These are phyloP conservation scores for Stichopus chloronotus DNA, from an alignment of 35 echinoderm and acorn worm species.

Conservation along the genomic window DNA sequence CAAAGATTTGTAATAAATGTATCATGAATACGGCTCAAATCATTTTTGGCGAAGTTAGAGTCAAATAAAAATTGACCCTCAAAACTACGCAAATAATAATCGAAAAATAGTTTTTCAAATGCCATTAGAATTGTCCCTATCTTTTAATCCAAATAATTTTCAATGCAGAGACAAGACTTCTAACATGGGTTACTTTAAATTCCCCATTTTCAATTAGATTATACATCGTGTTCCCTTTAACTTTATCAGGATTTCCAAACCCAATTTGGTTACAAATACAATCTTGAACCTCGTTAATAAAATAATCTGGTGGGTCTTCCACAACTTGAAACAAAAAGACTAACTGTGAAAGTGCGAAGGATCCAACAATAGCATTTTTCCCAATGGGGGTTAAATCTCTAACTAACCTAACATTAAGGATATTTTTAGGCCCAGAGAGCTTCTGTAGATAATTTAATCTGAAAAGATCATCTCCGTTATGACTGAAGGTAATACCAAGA, in stretches of 20 bases:
- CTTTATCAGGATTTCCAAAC: no score
- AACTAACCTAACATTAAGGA: background rate
- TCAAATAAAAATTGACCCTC: slow-evolving; percentile 3
- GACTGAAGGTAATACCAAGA: slow-evolving; percentile 32
- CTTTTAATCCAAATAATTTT: slow-evolving; percentile 15
- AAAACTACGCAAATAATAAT: background rate
- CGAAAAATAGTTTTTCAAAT: slow-evolving; percentile 34
- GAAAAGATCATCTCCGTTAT: slow-evolving; percentile 18
- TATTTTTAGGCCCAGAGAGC: background rate
- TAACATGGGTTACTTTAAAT: slow-evolving; percentile 30
- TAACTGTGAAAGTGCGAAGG: slow-evolving; percentile 22
- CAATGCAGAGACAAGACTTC: background rate
- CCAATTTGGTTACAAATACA: slow-evolving; percentile 36
- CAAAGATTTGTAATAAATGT: slow-evolving; percentile 24
- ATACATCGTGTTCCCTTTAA: slow-evolving; percentile 16
- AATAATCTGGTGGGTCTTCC: background rate
- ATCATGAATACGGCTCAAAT: background rate
- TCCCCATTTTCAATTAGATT: slow-evolving; percentile 19
- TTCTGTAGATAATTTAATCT: slow-evolving; percentile 21
- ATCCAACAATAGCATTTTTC: slow-evolving; percentile 11
- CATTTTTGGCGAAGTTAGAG: background rate
- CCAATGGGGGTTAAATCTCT: background rate
- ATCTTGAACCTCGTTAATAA: slow-evolving; percentile 11
- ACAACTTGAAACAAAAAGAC: slow-evolving; percentile 29
- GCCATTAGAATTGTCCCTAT: background rate